Percentiles rank a stretch among this genome's conserved stretches.
Evolutionary conservation across 2,113 vertebrate genomes (phyloP).

Genomic region (Brevimyrus niger): DNA sequence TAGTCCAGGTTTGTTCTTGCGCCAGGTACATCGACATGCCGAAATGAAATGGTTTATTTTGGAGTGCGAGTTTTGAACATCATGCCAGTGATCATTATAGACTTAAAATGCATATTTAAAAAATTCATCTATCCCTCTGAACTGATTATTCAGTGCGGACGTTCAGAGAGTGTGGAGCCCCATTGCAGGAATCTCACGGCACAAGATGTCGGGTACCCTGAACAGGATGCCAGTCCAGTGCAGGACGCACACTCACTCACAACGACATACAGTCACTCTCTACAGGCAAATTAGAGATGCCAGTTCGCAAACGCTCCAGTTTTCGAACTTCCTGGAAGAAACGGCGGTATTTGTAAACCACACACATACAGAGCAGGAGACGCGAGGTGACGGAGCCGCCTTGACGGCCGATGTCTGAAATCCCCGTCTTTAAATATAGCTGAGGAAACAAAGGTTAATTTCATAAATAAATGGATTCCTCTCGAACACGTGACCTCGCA

Average conservation of each 20-base stretch:
- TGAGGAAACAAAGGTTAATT: background rate
- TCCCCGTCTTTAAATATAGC: slow-evolving; percentile 6
- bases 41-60: background rate
- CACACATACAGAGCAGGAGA: background rate
- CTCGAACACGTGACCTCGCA: background rate
- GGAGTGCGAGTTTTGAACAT: background rate
- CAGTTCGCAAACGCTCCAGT: background rate
- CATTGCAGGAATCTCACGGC: background rate
- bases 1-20: background rate
- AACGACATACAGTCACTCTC: background rate
- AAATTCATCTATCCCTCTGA: background rate
- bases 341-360: background rate
- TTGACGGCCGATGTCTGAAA: background rate
- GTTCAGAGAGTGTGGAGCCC: background rate
- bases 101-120: background rate
- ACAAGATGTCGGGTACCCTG: background rate
- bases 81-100: background rate
- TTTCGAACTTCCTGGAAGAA: background rate
- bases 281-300: background rate
- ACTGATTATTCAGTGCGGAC: background rate
- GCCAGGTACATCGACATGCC: background rate
- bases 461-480: slow-evolving; percentile 1
- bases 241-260: background rate
- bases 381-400: background rate
- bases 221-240: background rate